Evolutionary conservation across 2,888 invertebrate species (phyloP), one percentile per base, ranked within the genome.

Genomic region (Apeira syringaria): DNA sequence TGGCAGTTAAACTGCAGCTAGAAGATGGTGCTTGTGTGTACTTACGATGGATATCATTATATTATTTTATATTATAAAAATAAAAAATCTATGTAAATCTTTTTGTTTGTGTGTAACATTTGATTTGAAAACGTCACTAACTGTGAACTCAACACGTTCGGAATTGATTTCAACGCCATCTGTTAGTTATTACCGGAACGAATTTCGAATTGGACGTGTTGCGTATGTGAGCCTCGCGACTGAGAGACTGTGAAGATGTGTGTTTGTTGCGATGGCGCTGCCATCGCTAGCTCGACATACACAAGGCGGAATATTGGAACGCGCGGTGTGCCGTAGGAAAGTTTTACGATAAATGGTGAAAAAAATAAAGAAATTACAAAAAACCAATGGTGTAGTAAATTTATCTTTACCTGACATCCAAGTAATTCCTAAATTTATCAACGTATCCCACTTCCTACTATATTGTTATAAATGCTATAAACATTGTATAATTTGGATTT

Each of bases 331-430:
- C 81, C 84, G 80, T 87, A 85, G 82, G 86, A 82, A 83, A 83
- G 86, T 86, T 88, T 89, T 87, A 87, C 84, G 87, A 89, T 89
- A 89, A 89, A 89, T 88, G 88, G 88, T 88, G 85, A 86, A 86
- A 83, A 87, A 85, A 87, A 85, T 86, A 86, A 87, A 87, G 79
- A 87, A 88, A 87, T 79, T 84, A 83, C 78, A 85, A 87, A 87
- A 84, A 80, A 52, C 2, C 4, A 7, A 1, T 7, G n/a, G 26
- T 10, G 30, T 37, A 40, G 9, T 22, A 37, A 31, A 34, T 44
- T 30, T 17, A 5, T 27, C n/a, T n/a, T n/a, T n/a, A n/a, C n/a
- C n/a, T n/a, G n/a, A n/a, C n/a, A n/a, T n/a, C n/a, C n/a, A n/a
- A n/a, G n/a, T n/a, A n/a, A n/a, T n/a, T n/a, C n/a, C n/a, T n/a